Evolutionary conservation across 1,140 invertebrate genomes (phyloP), one percentile per base, ranked within the genome.

Genomic region (Batillaria attramentaria): DNA sequence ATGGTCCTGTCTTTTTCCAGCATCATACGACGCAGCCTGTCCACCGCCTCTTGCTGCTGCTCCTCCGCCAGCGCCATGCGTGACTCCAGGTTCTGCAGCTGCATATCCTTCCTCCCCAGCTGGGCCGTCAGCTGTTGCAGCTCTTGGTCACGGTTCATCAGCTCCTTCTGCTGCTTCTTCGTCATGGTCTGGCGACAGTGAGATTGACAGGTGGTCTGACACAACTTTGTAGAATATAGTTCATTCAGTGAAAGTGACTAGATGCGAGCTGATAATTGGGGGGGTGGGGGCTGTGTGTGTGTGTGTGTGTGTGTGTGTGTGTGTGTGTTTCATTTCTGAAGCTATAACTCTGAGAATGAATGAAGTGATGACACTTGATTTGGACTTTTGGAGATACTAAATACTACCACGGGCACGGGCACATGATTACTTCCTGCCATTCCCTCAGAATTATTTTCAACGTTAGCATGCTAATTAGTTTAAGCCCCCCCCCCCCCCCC

Each of bases 1-100:
- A 87, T 83, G 18, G 83, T 84, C 69, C 83, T 85, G 37, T 75
- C 73, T 28, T 75, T 75, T 37, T 74, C 86, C 79, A 16, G 81
- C 75, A 72, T 80, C 80, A 33, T 76, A 50, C 54, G 3, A 39
- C 79, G 79, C 78, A 86, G 31, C 65, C 81, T 85, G 41, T 87
- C 77, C 69, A 86, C 65, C 18, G 79, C 73, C 24, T 83, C 79
- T 69, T 77, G 65, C 37, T 84, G 79, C 42, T 82, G 81, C 13
- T 82, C 77, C 62, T 83, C 82, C 37, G 73, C 62, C 77, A 79
- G 74, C 39, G 28, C 43, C 4, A 72, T 31, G 24, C 78, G 72
- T 20, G 79, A 79, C 76, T 84, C 82, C 69, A 81, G 62, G 50
- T 42, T 66, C 80, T 83, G 79, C 10, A 79, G 41, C 18, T 83